Evolutionary conservation across 2,888 invertebrate species (phyloP).

Genomic region (Cartodere bifasciata): DNA sequence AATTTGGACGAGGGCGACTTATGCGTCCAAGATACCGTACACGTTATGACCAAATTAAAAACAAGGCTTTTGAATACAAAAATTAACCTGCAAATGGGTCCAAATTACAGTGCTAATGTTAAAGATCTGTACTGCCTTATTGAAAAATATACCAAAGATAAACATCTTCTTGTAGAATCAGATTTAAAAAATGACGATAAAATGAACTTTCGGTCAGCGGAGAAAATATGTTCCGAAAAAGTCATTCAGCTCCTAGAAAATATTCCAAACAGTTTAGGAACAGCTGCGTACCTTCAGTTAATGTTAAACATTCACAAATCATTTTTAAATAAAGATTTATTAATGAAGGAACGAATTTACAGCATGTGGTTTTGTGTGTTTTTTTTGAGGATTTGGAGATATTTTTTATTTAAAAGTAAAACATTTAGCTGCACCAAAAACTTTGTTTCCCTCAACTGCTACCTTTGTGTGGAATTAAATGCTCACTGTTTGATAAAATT

Average conservation of each 20-base stretch:
- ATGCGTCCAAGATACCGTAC: conserved; percentile 19
- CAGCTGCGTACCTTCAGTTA: conserved; percentile 4
- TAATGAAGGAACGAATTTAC: conserved; percentile 5
- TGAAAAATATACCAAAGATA: conserved; percentile 7
- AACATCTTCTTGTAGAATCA: conserved; percentile 4
- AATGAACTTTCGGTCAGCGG: conserved; percentile 11
- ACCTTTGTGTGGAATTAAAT: conserved; percentile 11
- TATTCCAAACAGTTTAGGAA: conserved; percentile 4
- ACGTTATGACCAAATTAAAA: conserved; percentile 12
- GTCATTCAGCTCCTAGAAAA: conserved; percentile 5
- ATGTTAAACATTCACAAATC: conserved; percentile 8
- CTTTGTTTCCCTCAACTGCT: conserved; percentile 9
- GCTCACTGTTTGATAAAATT: conserved; percentile 10
- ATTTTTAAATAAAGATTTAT: conserved; percentile 8
- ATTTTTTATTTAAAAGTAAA: conserved; percentile 2
- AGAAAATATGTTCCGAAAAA: conserved; percentile 5
- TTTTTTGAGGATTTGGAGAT: conserved; percentile 9
- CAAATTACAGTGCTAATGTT: neutral
- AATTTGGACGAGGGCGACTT: too few relatives aligned
- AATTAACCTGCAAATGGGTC: conserved; percentile 1
- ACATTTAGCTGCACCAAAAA: conserved; percentile 4
- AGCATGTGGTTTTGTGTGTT: conserved; percentile 8
- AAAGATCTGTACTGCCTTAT: conserved; percentile 5
- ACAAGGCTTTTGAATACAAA: conserved; percentile 7
- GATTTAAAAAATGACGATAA: conserved; percentile 7